Evolutionary conservation across 2,113 vertebrate species (phyloP).

Genomic region (Dissostichus mawsoni): DNA sequence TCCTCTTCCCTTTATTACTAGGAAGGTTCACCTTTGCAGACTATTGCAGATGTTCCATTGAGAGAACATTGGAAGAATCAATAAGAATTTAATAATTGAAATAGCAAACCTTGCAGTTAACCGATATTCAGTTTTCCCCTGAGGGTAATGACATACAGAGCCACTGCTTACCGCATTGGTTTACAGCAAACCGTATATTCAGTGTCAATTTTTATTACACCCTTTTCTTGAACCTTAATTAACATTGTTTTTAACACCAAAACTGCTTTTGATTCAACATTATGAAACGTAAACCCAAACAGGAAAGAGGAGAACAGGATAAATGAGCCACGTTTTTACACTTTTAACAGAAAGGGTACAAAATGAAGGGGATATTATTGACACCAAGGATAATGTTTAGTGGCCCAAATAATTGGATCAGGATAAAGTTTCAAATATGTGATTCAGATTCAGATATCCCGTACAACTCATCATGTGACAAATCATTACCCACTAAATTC

Average conservation of each 20-base stretch:
- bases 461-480: neutral
- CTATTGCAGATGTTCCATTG: constrained; percentile 26
- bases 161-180: neutral
- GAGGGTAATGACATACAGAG: neutral
- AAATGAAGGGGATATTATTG: neutral
- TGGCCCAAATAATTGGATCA: too few species aligned
- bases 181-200: neutral
- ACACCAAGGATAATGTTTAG: neutral
- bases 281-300: neutral
- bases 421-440: too few species aligned
- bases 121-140: constrained; percentile 23
- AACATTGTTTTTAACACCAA: neutral
- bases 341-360: neutral
- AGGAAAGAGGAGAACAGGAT: neutral
- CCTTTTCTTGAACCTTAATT: neutral
- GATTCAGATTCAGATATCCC: too few species aligned
- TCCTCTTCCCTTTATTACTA: constrained; percentile 43
- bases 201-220: neutral
- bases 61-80: constrained; percentile 33
- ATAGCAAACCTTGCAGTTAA: constrained; percentile 27
- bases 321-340: neutral
- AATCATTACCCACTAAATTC: neutral
- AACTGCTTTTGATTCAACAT: neutral
- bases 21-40: constrained; percentile 39
- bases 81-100: constrained; percentile 47